These are phyloP conservation scores for Channa maculata DNA, from an alignment of 2,113 vertebrate species.

Conservation along the genomic window DNA sequence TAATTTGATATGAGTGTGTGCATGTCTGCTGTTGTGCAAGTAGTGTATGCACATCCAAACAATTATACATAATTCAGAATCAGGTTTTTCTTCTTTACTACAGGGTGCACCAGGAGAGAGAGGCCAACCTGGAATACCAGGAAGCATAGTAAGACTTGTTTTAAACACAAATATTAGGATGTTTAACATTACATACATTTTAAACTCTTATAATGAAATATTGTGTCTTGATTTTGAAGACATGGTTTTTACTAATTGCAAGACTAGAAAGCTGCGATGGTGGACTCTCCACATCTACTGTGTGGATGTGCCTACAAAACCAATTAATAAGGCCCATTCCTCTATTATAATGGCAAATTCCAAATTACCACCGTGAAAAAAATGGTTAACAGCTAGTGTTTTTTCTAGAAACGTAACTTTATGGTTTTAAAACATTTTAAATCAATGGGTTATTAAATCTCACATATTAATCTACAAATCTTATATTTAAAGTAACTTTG, in stretches of 20 bases:
- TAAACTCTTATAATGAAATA: neutral
- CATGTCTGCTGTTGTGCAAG: neutral
- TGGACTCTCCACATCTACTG: neutral
- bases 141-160: slow-evolving; percentile 61
- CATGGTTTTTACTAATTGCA: neutral
- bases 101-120: slow-evolving; percentile 72
- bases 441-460: no score
- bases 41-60: neutral
- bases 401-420: no score
- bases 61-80: neutral
- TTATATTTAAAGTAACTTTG: slow-evolving; percentile 25
- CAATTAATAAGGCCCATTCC: neutral
- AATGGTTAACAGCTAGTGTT: no score
- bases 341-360: no score
- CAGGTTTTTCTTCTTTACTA: neutral
- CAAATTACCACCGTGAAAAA: neutral
- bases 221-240: neutral
- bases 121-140: slow-evolving; percentile 68
- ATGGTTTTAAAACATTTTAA: no score
- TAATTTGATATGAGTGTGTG: neutral
- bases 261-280: neutral
- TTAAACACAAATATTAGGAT: neutral
- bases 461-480: neutral
- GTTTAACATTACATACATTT: no score
- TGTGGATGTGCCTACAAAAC: neutral